A percentile compares a stretch with the other conserved stretches of the same genome.
These are phyloP conservation scores for Dicyrtomina minuta DNA, from an alignment of 2,888 invertebrate species.

Conservation along the genomic window DNA sequence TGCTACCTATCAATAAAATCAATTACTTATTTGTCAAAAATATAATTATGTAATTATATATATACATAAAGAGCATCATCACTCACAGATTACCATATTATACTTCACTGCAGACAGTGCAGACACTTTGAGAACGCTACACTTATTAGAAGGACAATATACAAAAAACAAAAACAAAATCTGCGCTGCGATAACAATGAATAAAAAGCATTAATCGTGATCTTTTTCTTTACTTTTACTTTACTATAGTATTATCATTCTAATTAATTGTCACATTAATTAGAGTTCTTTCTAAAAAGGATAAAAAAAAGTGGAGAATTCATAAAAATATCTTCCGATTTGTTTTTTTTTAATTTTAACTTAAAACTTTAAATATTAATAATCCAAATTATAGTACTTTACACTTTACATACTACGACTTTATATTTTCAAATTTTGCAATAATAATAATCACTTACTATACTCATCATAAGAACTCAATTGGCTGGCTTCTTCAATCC, in stretches of 20 bases:
- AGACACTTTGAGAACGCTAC: no score
- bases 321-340: not conserved
- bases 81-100: no score
- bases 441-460: not conserved
- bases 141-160: no score
- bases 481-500: constrained; percentile 17
- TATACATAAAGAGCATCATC: not conserved
- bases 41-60: not conserved
- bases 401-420: not conserved
- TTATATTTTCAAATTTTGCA: not conserved
- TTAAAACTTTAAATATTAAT: not conserved
- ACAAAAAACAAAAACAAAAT: no score
- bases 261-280: no score
- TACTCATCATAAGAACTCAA: constrained; percentile 5
- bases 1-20: not conserved
- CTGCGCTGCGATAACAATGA: no score
- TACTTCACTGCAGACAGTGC: no score
- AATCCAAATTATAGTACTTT: not conserved
- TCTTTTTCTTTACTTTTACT: no score
- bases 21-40: not conserved
- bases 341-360: no score
- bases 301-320: not conserved
- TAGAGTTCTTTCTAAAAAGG: no score
- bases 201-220: no score
- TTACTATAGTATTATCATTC: no score